Evolutionary conservation across 2,797 vertebrate species (phyloP).

Genomic region (Cuniculus paca): DNA sequence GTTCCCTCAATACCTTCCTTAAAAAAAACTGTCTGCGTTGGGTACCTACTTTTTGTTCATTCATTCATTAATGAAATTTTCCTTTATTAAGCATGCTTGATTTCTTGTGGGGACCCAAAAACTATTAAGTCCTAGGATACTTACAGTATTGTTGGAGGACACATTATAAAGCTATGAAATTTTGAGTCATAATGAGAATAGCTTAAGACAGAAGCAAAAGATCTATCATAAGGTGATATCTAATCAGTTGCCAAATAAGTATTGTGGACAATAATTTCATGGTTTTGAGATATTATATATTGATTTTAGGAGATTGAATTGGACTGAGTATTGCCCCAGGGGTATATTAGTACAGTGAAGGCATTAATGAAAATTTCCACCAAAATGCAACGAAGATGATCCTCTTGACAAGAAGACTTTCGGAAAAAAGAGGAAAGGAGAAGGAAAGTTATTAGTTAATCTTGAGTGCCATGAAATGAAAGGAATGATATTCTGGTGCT

Average conservation of each 20-base stretch:
- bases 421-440: background rate
- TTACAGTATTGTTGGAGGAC: background rate
- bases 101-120: background rate
- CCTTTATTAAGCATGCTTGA: background rate
- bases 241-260: slow-evolving; percentile 50
- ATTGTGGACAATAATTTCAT: slow-evolving; percentile 20
- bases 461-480: background rate
- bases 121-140: background rate
- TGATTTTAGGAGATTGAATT: slow-evolving; percentile 62
- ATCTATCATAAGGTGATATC: background rate
- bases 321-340: slow-evolving; percentile 13
- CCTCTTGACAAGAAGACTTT: background rate
- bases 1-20: background rate
- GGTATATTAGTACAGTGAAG: background rate
- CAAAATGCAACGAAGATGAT: slow-evolving; percentile 28
- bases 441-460: background rate
- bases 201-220: slow-evolving; percentile 44
- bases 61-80: slow-evolving; percentile 50
- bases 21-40: background rate
- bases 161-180: slow-evolving; percentile 36
- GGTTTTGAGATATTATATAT: slow-evolving; percentile 39
- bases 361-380: slow-evolving; percentile 43
- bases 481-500: background rate
- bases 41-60: background rate
- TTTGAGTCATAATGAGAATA: slow-evolving; percentile 38